Evolutionary conservation across 64 coral and sea anemone species (phyloP).

Genomic region (Actinia tenebrosa): DNA sequence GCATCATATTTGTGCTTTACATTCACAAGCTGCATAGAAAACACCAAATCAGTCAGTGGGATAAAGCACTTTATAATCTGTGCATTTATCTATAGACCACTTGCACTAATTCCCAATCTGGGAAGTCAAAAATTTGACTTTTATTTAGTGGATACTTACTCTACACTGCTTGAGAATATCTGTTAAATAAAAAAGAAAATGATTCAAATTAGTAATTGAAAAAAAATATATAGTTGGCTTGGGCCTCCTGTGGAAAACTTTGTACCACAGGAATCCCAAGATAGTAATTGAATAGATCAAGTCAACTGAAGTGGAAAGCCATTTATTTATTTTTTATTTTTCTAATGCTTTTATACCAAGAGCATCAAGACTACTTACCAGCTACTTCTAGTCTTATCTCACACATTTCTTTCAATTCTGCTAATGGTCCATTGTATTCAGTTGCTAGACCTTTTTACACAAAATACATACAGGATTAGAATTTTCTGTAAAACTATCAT

Average conservation of each 20-base stretch:
- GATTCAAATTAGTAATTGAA: not conserved
- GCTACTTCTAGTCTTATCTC: constrained; percentile 93
- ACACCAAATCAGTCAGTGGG: not conserved
- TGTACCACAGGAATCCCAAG: not conserved
- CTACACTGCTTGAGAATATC: constrained; percentile 88
- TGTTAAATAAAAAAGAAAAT: constrained; percentile 21
- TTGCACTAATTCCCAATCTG: too few species aligned
- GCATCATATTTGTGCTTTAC: constrained; percentile 84
- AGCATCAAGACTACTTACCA: constrained; percentile 22
- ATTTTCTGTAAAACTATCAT: not conserved
- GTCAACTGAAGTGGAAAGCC: not conserved
- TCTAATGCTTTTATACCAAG: not conserved
- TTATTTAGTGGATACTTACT: constrained; percentile 30
- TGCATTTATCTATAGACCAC: too few species aligned
- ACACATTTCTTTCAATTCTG: constrained; percentile 94
- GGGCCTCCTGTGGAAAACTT: not conserved
- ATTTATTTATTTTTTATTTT: not conserved
- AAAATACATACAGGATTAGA: not conserved
- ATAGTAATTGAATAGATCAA: too few species aligned
- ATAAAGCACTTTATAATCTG: not conserved
- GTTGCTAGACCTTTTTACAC: constrained; percentile 53
- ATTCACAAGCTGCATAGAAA: constrained; percentile 55
- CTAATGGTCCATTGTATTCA: constrained; percentile 85
- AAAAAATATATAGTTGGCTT: not conserved
- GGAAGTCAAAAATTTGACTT: too few species aligned